These are phyloP conservation scores for Diadumene lineata DNA, from an alignment of 92 coral and sea anemone species.

Conservation along the genomic window DNA sequence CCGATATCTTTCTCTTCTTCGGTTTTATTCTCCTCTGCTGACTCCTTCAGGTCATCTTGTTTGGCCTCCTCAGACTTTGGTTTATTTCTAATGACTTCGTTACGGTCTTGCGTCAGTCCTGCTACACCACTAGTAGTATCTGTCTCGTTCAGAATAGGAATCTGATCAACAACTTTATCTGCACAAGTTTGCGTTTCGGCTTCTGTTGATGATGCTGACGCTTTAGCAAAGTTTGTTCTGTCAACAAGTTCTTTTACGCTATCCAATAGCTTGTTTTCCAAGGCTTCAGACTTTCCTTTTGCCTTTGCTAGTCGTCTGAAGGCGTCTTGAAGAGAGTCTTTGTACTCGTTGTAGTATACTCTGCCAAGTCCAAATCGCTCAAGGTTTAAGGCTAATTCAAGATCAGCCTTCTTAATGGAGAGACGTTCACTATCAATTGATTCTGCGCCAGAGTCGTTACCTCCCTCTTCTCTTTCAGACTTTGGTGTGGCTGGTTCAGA, in stretches of 20 bases:
- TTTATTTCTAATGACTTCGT: too few relatives aligned
- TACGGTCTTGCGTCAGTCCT: too few relatives aligned
- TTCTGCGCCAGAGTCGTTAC: slow-evolving; percentile 69
- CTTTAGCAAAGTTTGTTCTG: slow-evolving; percentile 50
- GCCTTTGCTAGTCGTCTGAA: slow-evolving; percentile 52
- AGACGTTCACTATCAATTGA: slow-evolving; percentile 56
- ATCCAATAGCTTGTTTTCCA: slow-evolving; percentile 50
- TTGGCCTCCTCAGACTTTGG: neutral
- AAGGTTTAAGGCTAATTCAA: slow-evolving; percentile 61
- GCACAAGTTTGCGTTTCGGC: slow-evolving; percentile 37
- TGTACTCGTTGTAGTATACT: slow-evolving; percentile 83
- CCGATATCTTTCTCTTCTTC: neutral
- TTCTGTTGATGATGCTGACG: neutral
- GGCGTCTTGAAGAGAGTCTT: slow-evolving; percentile 64
- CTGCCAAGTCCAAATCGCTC: slow-evolving; percentile 89
- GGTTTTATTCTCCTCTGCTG: neutral
- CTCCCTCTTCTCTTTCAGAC: slow-evolving; percentile 36
- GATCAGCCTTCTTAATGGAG: slow-evolving; percentile 65
- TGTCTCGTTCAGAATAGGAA: neutral
- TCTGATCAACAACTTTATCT: neutral
- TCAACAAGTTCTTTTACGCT: slow-evolving; percentile 53
- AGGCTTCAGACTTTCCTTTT: slow-evolving; percentile 42
- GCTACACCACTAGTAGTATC: neutral
- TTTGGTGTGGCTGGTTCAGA: slow-evolving; percentile 39
- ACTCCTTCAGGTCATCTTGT: neutral